Conservation (phyloP, 2,888 invertebrate species). For the Megalurothrips usitatus region DNA sequence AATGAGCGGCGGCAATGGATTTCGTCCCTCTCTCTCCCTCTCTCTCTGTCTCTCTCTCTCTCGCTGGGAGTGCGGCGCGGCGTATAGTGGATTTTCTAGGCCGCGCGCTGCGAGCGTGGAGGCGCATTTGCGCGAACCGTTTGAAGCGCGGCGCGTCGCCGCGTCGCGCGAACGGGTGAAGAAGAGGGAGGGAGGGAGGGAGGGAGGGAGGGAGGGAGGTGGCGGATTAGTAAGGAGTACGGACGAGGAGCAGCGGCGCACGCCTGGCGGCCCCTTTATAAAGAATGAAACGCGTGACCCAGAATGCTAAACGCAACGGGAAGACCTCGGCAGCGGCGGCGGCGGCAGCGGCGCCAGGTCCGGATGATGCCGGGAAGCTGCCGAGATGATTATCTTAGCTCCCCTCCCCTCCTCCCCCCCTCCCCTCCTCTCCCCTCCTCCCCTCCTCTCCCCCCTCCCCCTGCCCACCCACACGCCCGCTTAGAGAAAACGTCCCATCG, state of each 20-base stretch:
- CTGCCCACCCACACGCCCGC: not conserved
- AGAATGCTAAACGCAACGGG: not conserved
- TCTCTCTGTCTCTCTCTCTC: not conserved
- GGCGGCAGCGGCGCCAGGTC: not conserved
- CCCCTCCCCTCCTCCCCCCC: not conserved
- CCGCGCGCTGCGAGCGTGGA: not conserved
- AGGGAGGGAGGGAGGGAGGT: not conserved
- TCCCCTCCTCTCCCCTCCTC: not conserved
- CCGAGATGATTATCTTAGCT: slow-evolving; percentile 16
- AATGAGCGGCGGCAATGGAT: not conserved
- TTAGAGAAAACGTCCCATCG: not conserved
- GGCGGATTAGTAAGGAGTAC: not conserved
- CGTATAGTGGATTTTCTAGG: not conserved
- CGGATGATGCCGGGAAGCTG: slow-evolving; percentile 1
- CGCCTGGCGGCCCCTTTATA: not conserved
- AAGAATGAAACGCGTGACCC: slow-evolving; percentile 22
- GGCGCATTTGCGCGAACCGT: not conserved
- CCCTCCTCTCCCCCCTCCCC: not conserved
- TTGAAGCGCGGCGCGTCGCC: not conserved
- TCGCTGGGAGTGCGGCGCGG: not conserved
- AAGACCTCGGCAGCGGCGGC: not conserved
- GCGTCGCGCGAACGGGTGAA: not conserved
- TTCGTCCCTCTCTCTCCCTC: too few species aligned
- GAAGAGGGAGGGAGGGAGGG: not conserved
- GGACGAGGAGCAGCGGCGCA: not conserved